A percentile compares a stretch with the other conserved stretches of the same genome.
Conservation (phyloP, 2,888 invertebrate genomes). For the Malacosoma neustria region DNA sequence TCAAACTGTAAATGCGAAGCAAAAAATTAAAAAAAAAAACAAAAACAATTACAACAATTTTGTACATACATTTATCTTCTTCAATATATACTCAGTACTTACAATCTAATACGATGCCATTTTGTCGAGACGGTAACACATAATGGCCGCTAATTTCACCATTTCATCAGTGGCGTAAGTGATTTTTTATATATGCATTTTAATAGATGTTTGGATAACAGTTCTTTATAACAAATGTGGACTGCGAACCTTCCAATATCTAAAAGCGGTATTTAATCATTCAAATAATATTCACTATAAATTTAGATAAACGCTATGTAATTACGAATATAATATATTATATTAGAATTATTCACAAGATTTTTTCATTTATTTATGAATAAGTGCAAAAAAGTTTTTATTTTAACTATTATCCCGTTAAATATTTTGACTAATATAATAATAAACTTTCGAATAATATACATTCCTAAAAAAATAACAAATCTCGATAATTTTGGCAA, state of each 20-base stretch:
- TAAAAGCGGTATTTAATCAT: too few relatives aligned
- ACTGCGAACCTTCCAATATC: neutral
- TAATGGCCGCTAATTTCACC: slow-evolving; percentile 57
- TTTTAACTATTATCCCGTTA: too few relatives aligned
- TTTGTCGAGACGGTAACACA: slow-evolving; percentile 37
- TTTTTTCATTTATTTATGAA: too few relatives aligned
- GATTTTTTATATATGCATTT: slow-evolving; percentile 4
- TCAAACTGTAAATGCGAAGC: slow-evolving; percentile 72
- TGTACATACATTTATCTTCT: slow-evolving; percentile 52
- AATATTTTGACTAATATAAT: too few relatives aligned
- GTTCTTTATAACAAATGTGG: neutral
- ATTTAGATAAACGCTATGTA: too few relatives aligned
- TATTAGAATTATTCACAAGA: too few relatives aligned
- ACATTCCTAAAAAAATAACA: too few relatives aligned
- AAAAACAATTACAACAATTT: slow-evolving; percentile 54
- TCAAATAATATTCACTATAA: too few relatives aligned
- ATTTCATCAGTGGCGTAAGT: slow-evolving; percentile 30
- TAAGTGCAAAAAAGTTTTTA: too few relatives aligned
- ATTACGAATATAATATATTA: too few relatives aligned
- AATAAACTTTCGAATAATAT: too few relatives aligned
- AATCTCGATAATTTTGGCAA: too few relatives aligned
- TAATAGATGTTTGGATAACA: neutral
- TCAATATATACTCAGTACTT: slow-evolving; percentile 58
- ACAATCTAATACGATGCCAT: slow-evolving; percentile 60
- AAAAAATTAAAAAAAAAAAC: slow-evolving; percentile 41